phyloP scores from a whole-genome alignment of 2,113 vertebrate genomes.

The Mastomys natalensis region DNA sequence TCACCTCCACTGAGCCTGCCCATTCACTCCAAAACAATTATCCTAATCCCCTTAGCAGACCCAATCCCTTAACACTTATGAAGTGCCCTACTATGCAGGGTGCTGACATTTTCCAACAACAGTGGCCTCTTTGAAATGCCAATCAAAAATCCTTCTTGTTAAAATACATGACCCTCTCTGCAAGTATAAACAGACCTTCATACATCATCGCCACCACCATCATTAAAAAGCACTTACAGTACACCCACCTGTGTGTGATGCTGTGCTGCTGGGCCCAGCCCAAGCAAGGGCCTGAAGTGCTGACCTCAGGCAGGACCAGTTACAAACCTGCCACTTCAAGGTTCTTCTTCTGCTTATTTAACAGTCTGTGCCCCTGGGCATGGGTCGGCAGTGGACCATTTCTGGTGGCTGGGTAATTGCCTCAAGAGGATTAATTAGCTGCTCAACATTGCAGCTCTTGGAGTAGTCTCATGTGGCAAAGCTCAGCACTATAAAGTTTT shows the following conservation, averaged over 20 bases:
- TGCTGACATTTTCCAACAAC: constrained; percentile 82
- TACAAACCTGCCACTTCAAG: constrained; percentile 59
- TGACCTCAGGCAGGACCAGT: constrained; percentile 63
- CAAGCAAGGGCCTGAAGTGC: constrained; percentile 2
- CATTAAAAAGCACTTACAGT: constrained; percentile 82
- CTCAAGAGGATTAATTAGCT: constrained; percentile 79
- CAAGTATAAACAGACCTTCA: constrained; percentile 81
- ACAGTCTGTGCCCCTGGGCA: constrained; percentile 44
- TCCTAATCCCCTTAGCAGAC: constrained; percentile 80
- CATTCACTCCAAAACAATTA: constrained; percentile 83
- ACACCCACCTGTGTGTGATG: constrained; percentile 69
- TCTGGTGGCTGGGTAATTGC: constrained; percentile 65
- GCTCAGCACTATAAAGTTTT: constrained; percentile 58
- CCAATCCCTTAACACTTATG: constrained; percentile 81
- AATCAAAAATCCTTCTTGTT: constrained; percentile 80
- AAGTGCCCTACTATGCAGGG: constrained; percentile 80
- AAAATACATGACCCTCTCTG: constrained; percentile 79
- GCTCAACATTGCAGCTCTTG: constrained; percentile 26
- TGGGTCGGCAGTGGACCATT: constrained; percentile 27
- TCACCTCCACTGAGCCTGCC: constrained; percentile 79
- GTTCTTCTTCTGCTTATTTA: constrained; percentile 65
- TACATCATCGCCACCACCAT: constrained; percentile 76
- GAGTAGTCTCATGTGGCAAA: constrained; percentile 49
- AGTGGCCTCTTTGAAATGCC: constrained; percentile 83
- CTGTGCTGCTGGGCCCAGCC: constrained; percentile 63